Percentiles rank a stretch among this genome's conserved stretches.
Evolutionary conservation across 2,888 invertebrate species (phyloP).

Genomic region (Acronicta psi): DNA sequence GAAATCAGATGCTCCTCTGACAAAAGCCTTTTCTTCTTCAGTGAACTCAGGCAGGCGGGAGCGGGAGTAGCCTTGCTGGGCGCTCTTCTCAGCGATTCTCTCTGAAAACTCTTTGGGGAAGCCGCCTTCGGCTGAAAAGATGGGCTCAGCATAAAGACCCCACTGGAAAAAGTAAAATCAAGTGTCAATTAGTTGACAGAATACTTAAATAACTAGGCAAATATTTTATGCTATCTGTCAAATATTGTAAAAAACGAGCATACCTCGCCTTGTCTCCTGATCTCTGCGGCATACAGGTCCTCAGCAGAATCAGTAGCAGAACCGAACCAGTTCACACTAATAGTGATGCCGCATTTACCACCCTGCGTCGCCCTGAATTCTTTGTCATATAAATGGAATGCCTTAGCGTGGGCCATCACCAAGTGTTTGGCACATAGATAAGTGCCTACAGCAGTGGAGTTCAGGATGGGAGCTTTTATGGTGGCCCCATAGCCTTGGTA

Average conservation of each 20-base stretch:
- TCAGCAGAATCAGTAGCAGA: constrained; percentile 69
- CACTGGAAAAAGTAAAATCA: constrained; percentile 61
- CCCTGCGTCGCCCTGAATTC: constrained; percentile 63
- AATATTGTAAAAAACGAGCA: no score
- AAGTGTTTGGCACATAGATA: constrained; percentile 84
- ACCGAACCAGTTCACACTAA: constrained; percentile 61
- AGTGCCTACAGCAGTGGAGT: constrained; percentile 77
- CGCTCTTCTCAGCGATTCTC: constrained; percentile 79
- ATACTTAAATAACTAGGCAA: no score
- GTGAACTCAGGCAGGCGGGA: constrained; percentile 85
- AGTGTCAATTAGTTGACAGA: no score
- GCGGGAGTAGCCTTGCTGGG: constrained; percentile 73
- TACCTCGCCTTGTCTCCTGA: constrained; percentile 64
- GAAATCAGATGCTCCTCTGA: constrained; percentile 75
- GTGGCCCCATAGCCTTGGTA: constrained; percentile 78
- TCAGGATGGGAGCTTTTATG: constrained; percentile 68
- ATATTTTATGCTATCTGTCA: no score
- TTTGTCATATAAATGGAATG: constrained; percentile 74
- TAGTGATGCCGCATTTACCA: constrained; percentile 63
- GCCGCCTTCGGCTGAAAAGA: constrained; percentile 81
- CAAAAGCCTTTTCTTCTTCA: constrained; percentile 71
- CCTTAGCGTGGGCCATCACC: constrained; percentile 86
- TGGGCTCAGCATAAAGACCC: constrained; percentile 81
- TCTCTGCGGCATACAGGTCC: constrained; percentile 75
- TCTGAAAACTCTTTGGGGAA: constrained; percentile 70